A percentile compares a stretch with the other conserved stretches of the same genome.
These are phyloP conservation scores for Eucidaris tribuloides DNA, from an alignment of 35 echinoderm and acorn worm genomes.

Conservation along the genomic window DNA sequence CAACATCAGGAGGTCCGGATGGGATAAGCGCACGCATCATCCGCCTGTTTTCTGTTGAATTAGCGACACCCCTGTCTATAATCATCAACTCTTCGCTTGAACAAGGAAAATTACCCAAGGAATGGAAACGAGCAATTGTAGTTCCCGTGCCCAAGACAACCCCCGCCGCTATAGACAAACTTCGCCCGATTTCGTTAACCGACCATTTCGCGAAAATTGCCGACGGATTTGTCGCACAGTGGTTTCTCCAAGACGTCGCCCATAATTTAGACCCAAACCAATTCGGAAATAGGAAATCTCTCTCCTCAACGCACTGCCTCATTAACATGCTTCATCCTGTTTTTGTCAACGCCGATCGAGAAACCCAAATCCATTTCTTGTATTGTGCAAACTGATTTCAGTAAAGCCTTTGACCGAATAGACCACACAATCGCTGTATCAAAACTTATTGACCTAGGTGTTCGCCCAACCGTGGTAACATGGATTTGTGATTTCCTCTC, in stretches of 20 bases:
- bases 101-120: not conserved
- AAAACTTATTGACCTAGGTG: too few species aligned
- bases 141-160: constrained; percentile 36
- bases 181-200: constrained; percentile 41
- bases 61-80: not conserved
- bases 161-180: constrained; percentile 25
- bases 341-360: not conserved
- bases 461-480: too few species aligned
- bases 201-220: too few species aligned
- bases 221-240: not conserved
- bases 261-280: constrained; percentile 29
- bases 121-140: constrained; percentile 51
- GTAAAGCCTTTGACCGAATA: too few species aligned
- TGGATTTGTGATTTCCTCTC: too few species aligned
- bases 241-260: not conserved
- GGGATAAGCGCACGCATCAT: not conserved
- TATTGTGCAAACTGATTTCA: too few species aligned
- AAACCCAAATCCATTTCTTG: too few species aligned
- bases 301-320: constrained; percentile 32
- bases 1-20: constrained; percentile 14
- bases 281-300: constrained; percentile 35
- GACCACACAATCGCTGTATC: too few species aligned
- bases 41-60: not conserved
- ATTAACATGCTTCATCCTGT: not conserved
- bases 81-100: constrained; percentile 9